Percentiles rank a stretch among this genome's conserved stretches.
These are phyloP conservation scores for Trichogramma evanescens DNA, from an alignment of 2,888 invertebrate genomes.

Conservation along the genomic window DNA sequence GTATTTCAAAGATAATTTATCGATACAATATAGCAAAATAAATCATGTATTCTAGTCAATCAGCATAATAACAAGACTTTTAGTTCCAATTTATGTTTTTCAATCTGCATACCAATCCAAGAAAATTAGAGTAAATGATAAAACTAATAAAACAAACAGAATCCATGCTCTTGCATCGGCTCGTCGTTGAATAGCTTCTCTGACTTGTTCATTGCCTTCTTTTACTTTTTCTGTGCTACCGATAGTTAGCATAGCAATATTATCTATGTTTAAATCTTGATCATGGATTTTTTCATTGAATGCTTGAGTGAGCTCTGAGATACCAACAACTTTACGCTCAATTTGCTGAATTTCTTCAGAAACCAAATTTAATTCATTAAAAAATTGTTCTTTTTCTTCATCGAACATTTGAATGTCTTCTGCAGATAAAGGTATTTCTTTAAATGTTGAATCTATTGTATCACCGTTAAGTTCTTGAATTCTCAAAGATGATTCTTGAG, in stretches of 20 bases:
- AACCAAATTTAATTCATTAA: slow-evolving; percentile 79
- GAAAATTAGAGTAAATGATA: slow-evolving; percentile 92
- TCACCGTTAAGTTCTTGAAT: slow-evolving; percentile 43
- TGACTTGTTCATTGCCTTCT: slow-evolving; percentile 93
- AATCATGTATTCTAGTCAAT: too few relatives aligned
- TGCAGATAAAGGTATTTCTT: slow-evolving; percentile 55
- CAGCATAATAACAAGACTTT: too few relatives aligned
- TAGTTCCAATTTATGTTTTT: too few relatives aligned
- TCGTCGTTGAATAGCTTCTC: slow-evolving; percentile 94
- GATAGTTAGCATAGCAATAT: slow-evolving; percentile 80
- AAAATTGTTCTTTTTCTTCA: slow-evolving; percentile 80
- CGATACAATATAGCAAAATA: too few relatives aligned
- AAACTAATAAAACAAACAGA: slow-evolving; percentile 88
- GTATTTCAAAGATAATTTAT: too few relatives aligned
- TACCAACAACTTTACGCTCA: slow-evolving; percentile 88
- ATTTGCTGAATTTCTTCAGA: slow-evolving; percentile 87
- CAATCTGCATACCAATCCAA: slow-evolving; percentile 80
- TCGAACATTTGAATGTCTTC: slow-evolving; percentile 92
- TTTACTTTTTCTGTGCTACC: slow-evolving; percentile 92
- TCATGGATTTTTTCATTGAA: slow-evolving; percentile 93
- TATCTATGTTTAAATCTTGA: slow-evolving; percentile 89
- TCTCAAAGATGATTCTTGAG: slow-evolving; percentile 36
- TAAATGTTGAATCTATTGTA: slow-evolving; percentile 13
- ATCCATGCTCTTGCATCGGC: slow-evolving; percentile 92
- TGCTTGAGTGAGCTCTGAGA: slow-evolving; percentile 89